Evolutionary conservation across 2,113 vertebrate species (phyloP).

Genomic region (Megaptera novaeangliae): DNA sequence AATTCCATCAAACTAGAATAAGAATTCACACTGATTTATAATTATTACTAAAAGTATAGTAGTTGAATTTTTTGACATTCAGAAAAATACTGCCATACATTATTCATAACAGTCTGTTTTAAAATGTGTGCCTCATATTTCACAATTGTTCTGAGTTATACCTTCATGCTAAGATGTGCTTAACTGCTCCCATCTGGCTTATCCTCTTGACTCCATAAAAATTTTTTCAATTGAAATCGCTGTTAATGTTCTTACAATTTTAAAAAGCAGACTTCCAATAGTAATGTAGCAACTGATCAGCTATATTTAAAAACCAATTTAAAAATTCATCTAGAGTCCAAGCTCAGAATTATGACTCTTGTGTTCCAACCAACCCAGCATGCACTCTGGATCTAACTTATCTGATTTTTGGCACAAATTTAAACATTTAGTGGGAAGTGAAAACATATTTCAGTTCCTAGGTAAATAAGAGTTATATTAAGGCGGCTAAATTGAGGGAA

Average conservation of each 20-base stretch:
- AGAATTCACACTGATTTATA: neutral
- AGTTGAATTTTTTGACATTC: neutral
- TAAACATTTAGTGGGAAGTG: neutral
- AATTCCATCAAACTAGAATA: neutral
- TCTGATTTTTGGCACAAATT: conserved; percentile 41
- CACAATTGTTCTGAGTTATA: neutral
- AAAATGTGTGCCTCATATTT: neutral
- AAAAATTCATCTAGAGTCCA: conserved; percentile 37
- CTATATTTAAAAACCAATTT: conserved; percentile 50
- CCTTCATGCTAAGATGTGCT: neutral
- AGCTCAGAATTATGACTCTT: conserved; percentile 29
- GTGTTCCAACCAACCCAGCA: conserved; percentile 32
- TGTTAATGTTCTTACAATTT: neutral
- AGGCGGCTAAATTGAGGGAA: neutral
- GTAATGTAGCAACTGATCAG: conserved; percentile 12
- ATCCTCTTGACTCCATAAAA: neutral
- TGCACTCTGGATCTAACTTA: conserved; percentile 19
- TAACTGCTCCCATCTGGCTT: neutral
- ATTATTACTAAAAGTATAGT: neutral
- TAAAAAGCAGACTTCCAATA: conserved; percentile 15
- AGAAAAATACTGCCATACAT: neutral
- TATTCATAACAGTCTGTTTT: neutral
- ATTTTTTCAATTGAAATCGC: neutral
- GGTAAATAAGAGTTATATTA: conserved; percentile 25
- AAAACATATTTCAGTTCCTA: conserved; percentile 28